Conservation (phyloP, 35 echinoderm and acorn worm genomes). For the Apostichopus parvimensis region DNA sequence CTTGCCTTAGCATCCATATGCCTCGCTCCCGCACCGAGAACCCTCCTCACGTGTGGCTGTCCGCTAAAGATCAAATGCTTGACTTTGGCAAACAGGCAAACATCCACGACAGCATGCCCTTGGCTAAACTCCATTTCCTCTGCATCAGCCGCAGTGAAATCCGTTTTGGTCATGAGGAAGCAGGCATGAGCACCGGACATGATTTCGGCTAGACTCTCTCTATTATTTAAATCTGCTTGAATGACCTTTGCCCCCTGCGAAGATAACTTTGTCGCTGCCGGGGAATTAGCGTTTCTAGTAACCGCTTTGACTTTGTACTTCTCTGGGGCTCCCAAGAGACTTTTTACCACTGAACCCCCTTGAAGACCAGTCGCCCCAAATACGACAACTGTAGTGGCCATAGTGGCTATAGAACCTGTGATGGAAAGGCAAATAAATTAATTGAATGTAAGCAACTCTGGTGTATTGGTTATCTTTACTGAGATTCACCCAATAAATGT, state of each 20-base stretch:
- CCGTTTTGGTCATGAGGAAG: conserved; percentile 71
- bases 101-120: conserved; percentile 78
- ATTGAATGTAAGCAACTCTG: too few species aligned
- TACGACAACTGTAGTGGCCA: conserved; percentile 60
- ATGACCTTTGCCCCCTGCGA: conserved; percentile 55
- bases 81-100: conserved; percentile 70
- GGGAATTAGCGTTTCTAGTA: conserved; percentile 53
- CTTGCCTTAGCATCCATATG: conserved; percentile 84
- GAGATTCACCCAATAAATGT: too few species aligned
- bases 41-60: conserved; percentile 60
- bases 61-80: conserved; percentile 80
- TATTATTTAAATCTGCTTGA: conserved; percentile 68
- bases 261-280: conserved; percentile 35
- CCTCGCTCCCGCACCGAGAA: conserved; percentile 63
- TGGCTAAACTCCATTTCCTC: conserved; percentile 77
- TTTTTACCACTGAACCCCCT: conserved; percentile 63
- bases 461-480: too few species aligned
- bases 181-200: conserved; percentile 77
- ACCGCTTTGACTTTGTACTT: conserved; percentile 74
- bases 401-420: background rate
- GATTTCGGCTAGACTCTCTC: conserved; percentile 59
- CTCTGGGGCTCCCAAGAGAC: conserved; percentile 51
- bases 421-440: too few species aligned
- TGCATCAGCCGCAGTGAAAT: conserved; percentile 51
- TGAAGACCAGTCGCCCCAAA: conserved; percentile 79